These are phyloP conservation scores for Nebria ingens DNA, from an alignment of 1,140 invertebrate genomes.

Conservation along the genomic window DNA sequence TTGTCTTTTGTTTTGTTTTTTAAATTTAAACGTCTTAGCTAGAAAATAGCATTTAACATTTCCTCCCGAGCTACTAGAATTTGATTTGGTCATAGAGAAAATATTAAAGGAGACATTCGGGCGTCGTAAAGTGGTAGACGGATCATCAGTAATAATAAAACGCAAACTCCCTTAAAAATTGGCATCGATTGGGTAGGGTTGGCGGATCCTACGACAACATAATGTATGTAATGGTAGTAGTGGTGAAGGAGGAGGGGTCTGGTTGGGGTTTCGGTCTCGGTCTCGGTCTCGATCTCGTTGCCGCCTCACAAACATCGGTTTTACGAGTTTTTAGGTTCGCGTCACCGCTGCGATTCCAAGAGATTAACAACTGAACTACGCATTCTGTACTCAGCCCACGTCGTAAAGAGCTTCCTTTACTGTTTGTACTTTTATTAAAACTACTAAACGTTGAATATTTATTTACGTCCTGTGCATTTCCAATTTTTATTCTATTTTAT, in stretches of 20 bases:
- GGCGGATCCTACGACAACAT: background rate
- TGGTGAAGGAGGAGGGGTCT: too few relatives aligned
- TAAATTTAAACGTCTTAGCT: too few relatives aligned
- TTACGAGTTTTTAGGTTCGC: constrained; percentile 4
- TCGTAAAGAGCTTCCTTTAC: background rate
- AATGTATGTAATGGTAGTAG: too few relatives aligned
- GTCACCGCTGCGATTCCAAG: background rate
- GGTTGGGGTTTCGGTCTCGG: background rate
- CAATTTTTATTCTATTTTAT: background rate
- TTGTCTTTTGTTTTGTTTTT: too few relatives aligned
- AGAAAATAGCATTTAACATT: too few relatives aligned
- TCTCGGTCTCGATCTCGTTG: background rate
- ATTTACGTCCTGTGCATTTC: background rate
- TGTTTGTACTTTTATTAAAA: constrained; percentile 2
- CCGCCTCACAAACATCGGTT: background rate
- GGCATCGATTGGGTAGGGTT: background rate
- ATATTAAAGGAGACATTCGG: too few relatives aligned
- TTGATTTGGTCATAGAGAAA: too few relatives aligned
- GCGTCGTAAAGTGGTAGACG: too few relatives aligned
- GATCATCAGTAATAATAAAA: too few relatives aligned
- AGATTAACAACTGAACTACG: constrained; percentile 3
- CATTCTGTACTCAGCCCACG: background rate
- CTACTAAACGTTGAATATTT: constrained; percentile 9
- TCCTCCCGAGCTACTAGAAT: too few relatives aligned
- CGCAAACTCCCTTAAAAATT: background rate